Evolutionary conservation across 2,888 invertebrate species (phyloP).

Genomic region (Conus canariensis): DNA sequence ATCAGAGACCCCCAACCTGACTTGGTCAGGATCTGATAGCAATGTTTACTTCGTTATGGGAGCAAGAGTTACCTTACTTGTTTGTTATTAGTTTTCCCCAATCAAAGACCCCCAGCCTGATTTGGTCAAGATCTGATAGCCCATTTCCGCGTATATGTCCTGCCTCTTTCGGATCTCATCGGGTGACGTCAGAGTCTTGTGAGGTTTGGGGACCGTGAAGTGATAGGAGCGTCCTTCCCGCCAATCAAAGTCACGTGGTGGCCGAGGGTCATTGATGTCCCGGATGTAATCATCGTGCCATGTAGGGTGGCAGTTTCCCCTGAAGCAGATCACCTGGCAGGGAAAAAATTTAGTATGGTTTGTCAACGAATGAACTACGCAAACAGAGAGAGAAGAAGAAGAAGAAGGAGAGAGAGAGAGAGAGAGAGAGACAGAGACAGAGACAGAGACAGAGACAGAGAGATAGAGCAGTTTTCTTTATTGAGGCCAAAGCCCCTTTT

Average conservation of each 20-base stretch:
- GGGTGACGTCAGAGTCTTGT: constrained; percentile 29
- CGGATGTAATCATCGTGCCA: constrained; percentile 31
- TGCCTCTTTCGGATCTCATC: neutral
- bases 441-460: no score
- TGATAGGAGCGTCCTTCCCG: constrained; percentile 33
- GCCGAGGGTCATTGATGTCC: constrained; percentile 15
- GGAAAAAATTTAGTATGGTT: no score
- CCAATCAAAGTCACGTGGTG: constrained; percentile 32
- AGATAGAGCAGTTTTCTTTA: no score
- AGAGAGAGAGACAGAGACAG: neutral
- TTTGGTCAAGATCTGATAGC: neutral
- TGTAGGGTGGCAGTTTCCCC: constrained; percentile 29
- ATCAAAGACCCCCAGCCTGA: neutral
- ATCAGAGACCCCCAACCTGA: neutral
- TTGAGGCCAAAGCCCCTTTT: no score
- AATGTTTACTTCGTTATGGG: no score
- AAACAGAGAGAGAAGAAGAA: neutral
- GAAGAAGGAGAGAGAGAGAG: neutral
- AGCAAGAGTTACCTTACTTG: no score
- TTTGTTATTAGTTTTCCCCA: no score
- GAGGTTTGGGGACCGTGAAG: constrained; percentile 44
- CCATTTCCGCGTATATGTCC: neutral
- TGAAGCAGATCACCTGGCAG: constrained; percentile 40
- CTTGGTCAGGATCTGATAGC: neutral
- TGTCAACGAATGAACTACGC: neutral